phyloP scores from a whole-genome alignment of 1,140 invertebrate genomes.

The Agrilus planipennis region DNA sequence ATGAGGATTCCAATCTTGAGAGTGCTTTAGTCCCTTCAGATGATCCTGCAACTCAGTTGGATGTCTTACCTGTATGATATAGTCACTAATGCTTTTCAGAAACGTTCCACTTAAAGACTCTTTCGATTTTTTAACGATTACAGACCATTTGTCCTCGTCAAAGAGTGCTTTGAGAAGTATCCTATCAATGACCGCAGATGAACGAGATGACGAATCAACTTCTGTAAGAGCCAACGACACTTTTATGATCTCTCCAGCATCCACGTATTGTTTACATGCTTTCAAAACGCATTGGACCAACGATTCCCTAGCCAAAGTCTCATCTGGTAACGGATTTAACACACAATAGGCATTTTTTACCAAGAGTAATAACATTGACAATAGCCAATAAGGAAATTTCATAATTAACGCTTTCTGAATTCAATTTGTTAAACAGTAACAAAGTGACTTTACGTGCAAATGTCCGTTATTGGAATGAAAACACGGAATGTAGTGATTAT shows the following conservation, averaged over 20 bases:
- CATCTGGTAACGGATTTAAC: constrained; percentile 6
- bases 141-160: neutral
- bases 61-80: constrained; percentile 14
- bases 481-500: no score
- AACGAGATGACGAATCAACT: neutral
- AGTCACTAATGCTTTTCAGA: constrained; percentile 5
- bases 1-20: constrained; percentile 20
- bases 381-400: no score
- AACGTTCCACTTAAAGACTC: neutral
- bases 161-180: constrained; percentile 6
- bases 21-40: constrained; percentile 4
- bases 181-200: constrained; percentile 3
- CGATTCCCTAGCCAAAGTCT: constrained; percentile 4
- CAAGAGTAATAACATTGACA: neutral
- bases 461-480: no score
- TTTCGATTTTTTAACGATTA: constrained; percentile 1
- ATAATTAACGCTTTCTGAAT: no score
- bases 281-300: constrained; percentile 6
- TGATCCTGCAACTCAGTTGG: constrained; percentile 6
- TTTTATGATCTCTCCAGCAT: constrained; percentile 2
- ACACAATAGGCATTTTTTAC: neutral
- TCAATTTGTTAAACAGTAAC: no score
- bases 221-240: constrained; percentile 3
- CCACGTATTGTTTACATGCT: neutral
- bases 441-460: no score